phyloP scores from a whole-genome alignment of 2,888 invertebrate species.

The Callyntrura sp. region DNA sequence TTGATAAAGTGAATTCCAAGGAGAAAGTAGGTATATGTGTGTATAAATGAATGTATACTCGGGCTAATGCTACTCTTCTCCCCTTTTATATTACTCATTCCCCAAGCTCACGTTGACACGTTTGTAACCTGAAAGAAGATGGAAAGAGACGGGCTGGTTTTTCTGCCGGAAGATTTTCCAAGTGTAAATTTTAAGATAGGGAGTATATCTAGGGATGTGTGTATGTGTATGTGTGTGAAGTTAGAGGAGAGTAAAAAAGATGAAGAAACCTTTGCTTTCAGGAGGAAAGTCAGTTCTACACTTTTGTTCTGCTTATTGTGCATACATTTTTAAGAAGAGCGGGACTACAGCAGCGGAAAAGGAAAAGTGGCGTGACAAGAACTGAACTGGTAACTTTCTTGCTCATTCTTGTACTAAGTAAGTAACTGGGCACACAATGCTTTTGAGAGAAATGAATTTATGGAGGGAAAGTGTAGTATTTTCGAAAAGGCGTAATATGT shows the following conservation, averaged over 20 bases:
- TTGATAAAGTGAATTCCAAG: conserved; percentile 8
- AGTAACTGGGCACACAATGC: background rate
- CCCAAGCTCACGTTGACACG: conserved; percentile 63
- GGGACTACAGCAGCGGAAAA: conserved; percentile 47
- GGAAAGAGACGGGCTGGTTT: conserved; percentile 23
- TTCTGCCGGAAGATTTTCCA: conserved; percentile 56
- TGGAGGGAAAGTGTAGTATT: background rate
- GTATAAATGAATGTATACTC: background rate
- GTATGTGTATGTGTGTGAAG: background rate
- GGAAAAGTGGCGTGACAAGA: conserved; percentile 62
- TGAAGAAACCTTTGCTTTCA: conserved; percentile 20
- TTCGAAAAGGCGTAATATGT: background rate
- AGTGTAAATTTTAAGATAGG: conserved; percentile 66
- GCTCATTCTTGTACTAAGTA: conserved; percentile 49
- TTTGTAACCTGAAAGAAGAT: conserved; percentile 56
- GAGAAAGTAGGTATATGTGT: background rate
- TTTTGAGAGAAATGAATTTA: background rate
- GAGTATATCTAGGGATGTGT: no score
- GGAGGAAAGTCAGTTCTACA: conserved; percentile 23
- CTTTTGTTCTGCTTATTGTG: conserved; percentile 41
- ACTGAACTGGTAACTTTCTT: conserved; percentile 60
- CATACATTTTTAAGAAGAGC: conserved; percentile 55
- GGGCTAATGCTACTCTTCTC: background rate
- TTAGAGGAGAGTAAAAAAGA: conserved; percentile 14
- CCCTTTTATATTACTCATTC: conserved; percentile 66